Percentiles rank a stretch among this genome's conserved stretches.
phyloP scores from a whole-genome alignment of 2,797 vertebrate species.

The Synaphobranchus kaupii region DNA sequence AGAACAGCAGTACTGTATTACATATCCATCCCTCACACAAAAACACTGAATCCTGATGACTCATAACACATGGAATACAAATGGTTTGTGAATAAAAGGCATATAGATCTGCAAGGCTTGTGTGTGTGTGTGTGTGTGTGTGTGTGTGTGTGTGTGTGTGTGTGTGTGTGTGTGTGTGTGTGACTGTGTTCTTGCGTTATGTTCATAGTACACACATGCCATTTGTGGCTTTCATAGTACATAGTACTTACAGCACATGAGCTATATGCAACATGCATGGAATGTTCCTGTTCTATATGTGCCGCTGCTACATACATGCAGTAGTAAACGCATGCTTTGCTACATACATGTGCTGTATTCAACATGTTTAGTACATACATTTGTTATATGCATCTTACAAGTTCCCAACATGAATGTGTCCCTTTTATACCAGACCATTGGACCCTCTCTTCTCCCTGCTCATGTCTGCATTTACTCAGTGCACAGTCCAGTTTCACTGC shows the following conservation, averaged over 20 bases:
- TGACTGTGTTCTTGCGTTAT: not conserved
- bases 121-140: not conserved
- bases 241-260: too few species aligned
- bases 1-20: not conserved
- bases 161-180: too few species aligned
- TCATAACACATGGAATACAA: not conserved
- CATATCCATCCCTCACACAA: not conserved
- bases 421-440: conserved; percentile 24
- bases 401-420: conserved; percentile 36
- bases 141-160: not conserved
- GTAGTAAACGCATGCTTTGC: too few species aligned
- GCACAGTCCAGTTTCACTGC: conserved; percentile 47
- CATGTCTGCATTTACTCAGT: conserved; percentile 28
- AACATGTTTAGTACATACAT: conserved; percentile 29
- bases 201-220: not conserved
- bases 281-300: too few species aligned
- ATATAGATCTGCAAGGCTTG: not conserved
- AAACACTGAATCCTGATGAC: not conserved
- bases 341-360: not conserved
- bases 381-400: conserved; percentile 31
- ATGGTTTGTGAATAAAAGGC: not conserved
- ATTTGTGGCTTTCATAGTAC: too few species aligned
- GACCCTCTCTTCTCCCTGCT: conserved; percentile 11
- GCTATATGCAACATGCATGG: too few species aligned
- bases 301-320: too few species aligned